Base-by-base conservation (phyloP, 2,113 vertebrate species). In the Crotalus horridus region DNA sequence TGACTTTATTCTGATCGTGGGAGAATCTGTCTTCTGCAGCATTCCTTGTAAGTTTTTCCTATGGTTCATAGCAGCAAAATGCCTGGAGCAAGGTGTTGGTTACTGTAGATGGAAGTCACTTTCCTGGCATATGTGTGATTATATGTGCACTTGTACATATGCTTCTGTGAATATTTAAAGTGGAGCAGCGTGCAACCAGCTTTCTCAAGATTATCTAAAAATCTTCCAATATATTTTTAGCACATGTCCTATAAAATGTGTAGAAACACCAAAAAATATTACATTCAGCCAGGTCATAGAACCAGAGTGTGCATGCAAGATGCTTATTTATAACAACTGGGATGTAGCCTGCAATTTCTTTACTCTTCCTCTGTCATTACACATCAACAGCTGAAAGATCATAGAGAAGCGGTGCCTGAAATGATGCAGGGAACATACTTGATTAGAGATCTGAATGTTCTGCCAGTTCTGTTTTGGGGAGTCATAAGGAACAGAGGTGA, bases 291-390 rank as follows among this genome's bases (percentile, higher is more conserved):
- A 0, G 87, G 95, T 94, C 92, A 95, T 95, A 93, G 94, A 95
- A 94, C 43, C 87, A 96, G 58, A 87, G 91, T 93, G 93, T 15
- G 56, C 89, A 94, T 95, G 95, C 23, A 43, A 95, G 95, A 94
- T 94, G 96, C 89, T 97, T 85, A 95, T 92, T 92, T 97, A 94
- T 95, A 95, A 94, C 94, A 90, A 95, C 33, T 92, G 89, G 39
- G 56, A 93, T 85, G 56, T 93, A 96, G 91, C 95, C 97, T 96
- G 91, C 97, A 96, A 96, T 97, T 96, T 96, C 95, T 95, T 90
- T 94, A 93, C 39, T 94, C 91, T 92, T 94, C 92, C 96, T 93
- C 95, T 96, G 7, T 97, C 97, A 96, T 96, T 97, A 94, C 89
- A 95, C 94, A 92, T 94, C 91, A 94, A 64, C 74, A 94, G 94